A percentile compares a stretch with the other conserved stretches of the same genome.
These are phyloP conservation scores for Pristionchus fissidentatus DNA, from an alignment of 2,888 invertebrate genomes.

Conservation along the genomic window DNA sequence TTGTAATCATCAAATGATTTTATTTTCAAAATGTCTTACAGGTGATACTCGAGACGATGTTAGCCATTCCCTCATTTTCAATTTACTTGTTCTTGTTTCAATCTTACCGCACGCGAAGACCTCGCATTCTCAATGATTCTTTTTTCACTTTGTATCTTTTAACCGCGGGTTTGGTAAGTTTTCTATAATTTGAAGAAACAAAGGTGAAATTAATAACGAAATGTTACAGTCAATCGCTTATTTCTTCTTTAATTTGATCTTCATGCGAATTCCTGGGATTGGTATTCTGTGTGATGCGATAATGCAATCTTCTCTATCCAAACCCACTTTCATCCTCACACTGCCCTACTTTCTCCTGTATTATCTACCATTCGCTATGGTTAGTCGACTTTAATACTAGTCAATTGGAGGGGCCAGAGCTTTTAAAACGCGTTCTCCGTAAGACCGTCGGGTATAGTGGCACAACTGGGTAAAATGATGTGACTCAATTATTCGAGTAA, in stretches of 20 bases:
- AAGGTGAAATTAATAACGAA: too few species aligned
- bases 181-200: neutral
- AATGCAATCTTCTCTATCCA: conserved; percentile 9
- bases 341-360: conserved; percentile 6
- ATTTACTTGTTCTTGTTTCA: conserved; percentile 36
- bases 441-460: too few species aligned
- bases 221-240: neutral
- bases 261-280: conserved; percentile 31
- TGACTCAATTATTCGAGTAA: too few species aligned
- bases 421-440: neutral
- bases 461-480: too few species aligned
- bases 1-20: neutral
- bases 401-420: too few species aligned
- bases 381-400: neutral
- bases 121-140: conserved; percentile 36
- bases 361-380: conserved; percentile 32
- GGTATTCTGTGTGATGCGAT: conserved; percentile 36
- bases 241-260: conserved; percentile 25
- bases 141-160: conserved; percentile 43
- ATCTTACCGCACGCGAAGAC: neutral
- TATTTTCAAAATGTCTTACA: neutral
- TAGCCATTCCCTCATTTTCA: conserved; percentile 33
- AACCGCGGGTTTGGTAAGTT: neutral
- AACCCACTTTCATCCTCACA: conserved; percentile 7
- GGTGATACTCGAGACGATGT: neutral